Evolutionary conservation across 2,888 invertebrate genomes (phyloP).

Genomic region (Apotomis betuletana): DNA sequence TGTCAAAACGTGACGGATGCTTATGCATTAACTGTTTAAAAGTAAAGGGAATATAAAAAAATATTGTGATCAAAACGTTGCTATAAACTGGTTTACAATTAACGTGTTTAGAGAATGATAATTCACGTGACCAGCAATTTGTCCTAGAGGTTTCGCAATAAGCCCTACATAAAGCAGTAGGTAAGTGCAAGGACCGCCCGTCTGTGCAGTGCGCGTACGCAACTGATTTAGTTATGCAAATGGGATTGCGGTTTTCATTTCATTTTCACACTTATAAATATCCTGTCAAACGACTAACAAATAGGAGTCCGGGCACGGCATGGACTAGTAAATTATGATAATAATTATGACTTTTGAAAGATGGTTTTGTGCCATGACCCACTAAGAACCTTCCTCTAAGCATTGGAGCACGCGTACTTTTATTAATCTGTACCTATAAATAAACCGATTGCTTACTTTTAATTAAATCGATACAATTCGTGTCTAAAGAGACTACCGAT

Average conservation of each 20-base stretch:
- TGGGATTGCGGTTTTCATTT: slow-evolving; percentile 22
- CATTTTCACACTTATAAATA: slow-evolving; percentile 32
- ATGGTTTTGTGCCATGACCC: slow-evolving; percentile 2
- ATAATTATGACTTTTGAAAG: not conserved
- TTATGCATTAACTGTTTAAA: too few relatives aligned
- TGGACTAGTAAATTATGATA: not conserved
- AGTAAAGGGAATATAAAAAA: too few relatives aligned
- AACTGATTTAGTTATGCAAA: slow-evolving; percentile 34
- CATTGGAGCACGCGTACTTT: too few relatives aligned
- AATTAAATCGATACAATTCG: too few relatives aligned
- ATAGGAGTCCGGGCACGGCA: not conserved
- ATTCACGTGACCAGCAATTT: slow-evolving; percentile 34
- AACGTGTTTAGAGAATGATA: slow-evolving; percentile 20
- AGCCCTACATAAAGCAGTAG: slow-evolving; percentile 30
- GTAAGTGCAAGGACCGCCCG: slow-evolving; percentile 19
- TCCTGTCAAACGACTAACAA: not conserved
- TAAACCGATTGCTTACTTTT: too few relatives aligned
- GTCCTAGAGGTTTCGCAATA: slow-evolving; percentile 30
- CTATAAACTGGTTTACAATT: slow-evolving; percentile 10
- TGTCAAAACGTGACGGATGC: too few relatives aligned
- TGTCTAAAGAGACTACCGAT: too few relatives aligned
- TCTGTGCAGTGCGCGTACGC: slow-evolving; percentile 32
- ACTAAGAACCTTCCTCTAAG: not conserved
- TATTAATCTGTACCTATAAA: too few relatives aligned
- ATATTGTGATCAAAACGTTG: not conserved